These are phyloP conservation scores for Garra rufa DNA, from an alignment of 2,113 vertebrate species.

Conservation along the genomic window DNA sequence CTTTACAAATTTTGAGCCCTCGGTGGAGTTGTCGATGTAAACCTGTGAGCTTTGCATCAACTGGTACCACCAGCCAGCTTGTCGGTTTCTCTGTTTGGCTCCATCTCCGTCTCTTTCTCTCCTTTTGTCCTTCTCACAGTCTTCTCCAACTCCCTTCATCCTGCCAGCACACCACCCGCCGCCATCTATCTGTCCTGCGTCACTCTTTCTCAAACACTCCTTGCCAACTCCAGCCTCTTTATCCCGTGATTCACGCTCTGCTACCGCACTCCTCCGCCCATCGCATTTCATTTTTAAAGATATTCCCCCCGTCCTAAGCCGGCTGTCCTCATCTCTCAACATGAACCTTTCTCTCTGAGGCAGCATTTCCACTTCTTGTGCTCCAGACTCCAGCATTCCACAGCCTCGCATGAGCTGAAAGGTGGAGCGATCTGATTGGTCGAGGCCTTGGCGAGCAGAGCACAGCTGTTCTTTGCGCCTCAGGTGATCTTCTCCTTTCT, in stretches of 20 bases:
- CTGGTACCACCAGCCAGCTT: constrained; percentile 97
- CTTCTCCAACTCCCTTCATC: constrained; percentile 49
- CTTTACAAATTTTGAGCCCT: constrained; percentile 83
- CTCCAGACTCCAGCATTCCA: constrained; percentile 68
- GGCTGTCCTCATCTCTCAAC: constrained; percentile 66
- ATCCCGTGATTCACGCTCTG: not conserved
- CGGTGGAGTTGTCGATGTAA: constrained; percentile 86
- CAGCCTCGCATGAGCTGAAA: constrained; percentile 88
- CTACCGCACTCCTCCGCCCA: constrained; percentile 1
- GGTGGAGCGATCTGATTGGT: constrained; percentile 87
- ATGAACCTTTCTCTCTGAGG: constrained; percentile 56
- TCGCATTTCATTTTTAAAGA: constrained; percentile 33
- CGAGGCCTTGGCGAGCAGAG: constrained; percentile 81
- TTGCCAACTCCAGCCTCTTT: constrained; percentile 6
- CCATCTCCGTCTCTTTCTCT: constrained; percentile 57
- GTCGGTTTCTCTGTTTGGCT: constrained; percentile 72
- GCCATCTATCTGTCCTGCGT: constrained; percentile 45
- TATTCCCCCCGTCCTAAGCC: constrained; percentile 62
- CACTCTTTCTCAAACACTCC: constrained; percentile 27
- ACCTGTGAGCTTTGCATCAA: constrained; percentile 99
- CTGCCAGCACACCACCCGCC: constrained; percentile 50
- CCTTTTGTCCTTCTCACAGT: constrained; percentile 55
- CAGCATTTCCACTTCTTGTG: constrained; percentile 48
- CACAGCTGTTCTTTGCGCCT: constrained; percentile 90
- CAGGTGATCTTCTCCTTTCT: constrained; percentile 86